A percentile compares a stretch with the other conserved stretches of the same genome.
phyloP scores from a whole-genome alignment of 2,113 vertebrate species.

The Papio anubis region DNA sequence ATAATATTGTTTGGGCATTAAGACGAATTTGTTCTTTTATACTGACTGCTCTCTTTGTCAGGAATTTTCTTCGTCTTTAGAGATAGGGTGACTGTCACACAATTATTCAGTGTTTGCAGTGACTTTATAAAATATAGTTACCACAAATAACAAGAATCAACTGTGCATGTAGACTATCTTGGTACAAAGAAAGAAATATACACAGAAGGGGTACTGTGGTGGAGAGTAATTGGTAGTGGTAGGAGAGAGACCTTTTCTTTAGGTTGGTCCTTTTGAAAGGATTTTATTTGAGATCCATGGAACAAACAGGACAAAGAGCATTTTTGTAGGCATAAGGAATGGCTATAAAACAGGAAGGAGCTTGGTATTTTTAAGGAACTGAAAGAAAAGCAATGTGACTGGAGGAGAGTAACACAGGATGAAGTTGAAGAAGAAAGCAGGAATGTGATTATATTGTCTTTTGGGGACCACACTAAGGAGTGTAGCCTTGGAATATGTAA shows the following conservation, averaged over 20 bases:
- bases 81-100: too few relatives aligned
- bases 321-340: conserved; percentile 19
- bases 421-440: background rate
- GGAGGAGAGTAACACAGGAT: background rate
- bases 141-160: background rate
- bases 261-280: background rate
- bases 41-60: background rate
- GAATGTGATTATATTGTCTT: background rate
- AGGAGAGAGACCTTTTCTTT: background rate
- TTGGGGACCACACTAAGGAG: background rate
- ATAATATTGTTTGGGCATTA: background rate
- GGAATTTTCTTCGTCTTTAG: background rate
- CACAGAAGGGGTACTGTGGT: background rate
- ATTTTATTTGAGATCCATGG: background rate
- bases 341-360: background rate
- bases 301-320: background rate
- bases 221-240: background rate
- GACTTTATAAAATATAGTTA: background rate
- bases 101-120: background rate
- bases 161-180: background rate
- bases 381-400: background rate
- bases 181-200: background rate
- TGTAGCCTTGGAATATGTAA: background rate
- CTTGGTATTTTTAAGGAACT: background rate
- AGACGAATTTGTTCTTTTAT: background rate